phyloP scores from a whole-genome alignment of 2,888 invertebrate genomes.

The Anarsia innoxiella region DNA sequence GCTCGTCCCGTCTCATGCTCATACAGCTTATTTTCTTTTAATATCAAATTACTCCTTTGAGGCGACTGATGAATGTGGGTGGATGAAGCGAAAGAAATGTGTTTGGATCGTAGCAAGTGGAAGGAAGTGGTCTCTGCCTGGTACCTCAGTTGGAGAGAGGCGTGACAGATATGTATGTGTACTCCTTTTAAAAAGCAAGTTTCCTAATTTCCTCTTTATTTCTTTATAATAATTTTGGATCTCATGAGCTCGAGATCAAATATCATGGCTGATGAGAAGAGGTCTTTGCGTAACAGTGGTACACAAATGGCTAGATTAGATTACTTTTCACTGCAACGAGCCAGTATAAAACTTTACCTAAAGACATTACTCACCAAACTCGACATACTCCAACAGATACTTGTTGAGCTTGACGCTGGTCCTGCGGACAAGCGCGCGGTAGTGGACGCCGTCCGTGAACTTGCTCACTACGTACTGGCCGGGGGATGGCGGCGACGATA shows the following conservation, averaged over 20 bases:
- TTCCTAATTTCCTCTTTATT: background rate
- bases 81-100: too few species aligned
- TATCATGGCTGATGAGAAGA: background rate
- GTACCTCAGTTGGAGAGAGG: too few species aligned
- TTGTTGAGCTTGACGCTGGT: constrained; percentile 43
- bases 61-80: too few species aligned
- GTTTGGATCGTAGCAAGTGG: too few species aligned
- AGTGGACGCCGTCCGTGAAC: constrained; percentile 38
- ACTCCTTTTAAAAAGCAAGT: background rate
- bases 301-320: background rate
- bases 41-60: too few species aligned
- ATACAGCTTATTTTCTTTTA: too few species aligned
- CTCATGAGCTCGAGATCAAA: background rate
- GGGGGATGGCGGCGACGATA: constrained; percentile 35
- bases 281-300: background rate
- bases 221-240: background rate
- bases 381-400: constrained; percentile 52
- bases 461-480: constrained; percentile 43
- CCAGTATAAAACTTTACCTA: background rate
- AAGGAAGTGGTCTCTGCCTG: too few species aligned
- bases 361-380: constrained; percentile 43
- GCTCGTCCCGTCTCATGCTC: too few species aligned
- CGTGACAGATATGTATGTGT: too few species aligned
- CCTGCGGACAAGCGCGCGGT: constrained; percentile 47
- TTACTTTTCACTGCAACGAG: background rate